phyloP scores from a whole-genome alignment of 2,888 invertebrate genomes.

The Habroteleia sp. region DNA sequence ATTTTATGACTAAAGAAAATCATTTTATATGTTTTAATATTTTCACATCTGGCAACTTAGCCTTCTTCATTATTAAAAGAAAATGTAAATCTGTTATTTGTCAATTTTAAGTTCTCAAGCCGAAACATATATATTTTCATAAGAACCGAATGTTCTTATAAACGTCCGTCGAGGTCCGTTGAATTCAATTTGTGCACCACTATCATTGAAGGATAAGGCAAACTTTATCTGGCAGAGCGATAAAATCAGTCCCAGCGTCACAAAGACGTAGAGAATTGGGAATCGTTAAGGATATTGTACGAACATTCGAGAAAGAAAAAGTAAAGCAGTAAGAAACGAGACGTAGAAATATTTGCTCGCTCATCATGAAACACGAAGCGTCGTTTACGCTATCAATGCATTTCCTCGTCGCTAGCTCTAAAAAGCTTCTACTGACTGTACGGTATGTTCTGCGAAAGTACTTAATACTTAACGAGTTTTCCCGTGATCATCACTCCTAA shows the following conservation, averaged over 20 bases:
- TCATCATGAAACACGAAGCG: conserved; percentile 53
- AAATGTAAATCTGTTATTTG: no score
- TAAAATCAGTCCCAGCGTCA: conserved; percentile 48
- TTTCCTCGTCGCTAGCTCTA: conserved; percentile 30
- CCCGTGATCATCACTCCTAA: conserved; percentile 21
- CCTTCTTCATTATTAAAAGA: no score
- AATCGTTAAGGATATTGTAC: conserved; percentile 46
- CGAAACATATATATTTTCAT: no score
- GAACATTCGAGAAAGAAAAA: conserved; percentile 33
- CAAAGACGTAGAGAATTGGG: conserved; percentile 48
- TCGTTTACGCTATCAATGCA: conserved; percentile 57
- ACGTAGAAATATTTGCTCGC: conserved; percentile 57
- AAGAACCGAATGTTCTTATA: conserved; percentile 36
- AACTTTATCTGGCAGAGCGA: conserved; percentile 46
- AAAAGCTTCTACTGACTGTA: conserved; percentile 27
- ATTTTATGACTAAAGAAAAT: no score
- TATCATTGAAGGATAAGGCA: conserved; percentile 44
- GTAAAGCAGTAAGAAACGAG: conserved; percentile 22
- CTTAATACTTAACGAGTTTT: conserved; percentile 48
- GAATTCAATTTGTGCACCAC: conserved; percentile 49
- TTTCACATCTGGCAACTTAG: no score
- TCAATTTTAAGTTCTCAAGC: no score
- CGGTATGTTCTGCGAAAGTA: conserved; percentile 41
- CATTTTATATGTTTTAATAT: no score
- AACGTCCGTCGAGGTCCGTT: conserved; percentile 30